phyloP scores from a whole-genome alignment of 1,140 invertebrate genomes.

The Akabosia matsudoensis region DNA sequence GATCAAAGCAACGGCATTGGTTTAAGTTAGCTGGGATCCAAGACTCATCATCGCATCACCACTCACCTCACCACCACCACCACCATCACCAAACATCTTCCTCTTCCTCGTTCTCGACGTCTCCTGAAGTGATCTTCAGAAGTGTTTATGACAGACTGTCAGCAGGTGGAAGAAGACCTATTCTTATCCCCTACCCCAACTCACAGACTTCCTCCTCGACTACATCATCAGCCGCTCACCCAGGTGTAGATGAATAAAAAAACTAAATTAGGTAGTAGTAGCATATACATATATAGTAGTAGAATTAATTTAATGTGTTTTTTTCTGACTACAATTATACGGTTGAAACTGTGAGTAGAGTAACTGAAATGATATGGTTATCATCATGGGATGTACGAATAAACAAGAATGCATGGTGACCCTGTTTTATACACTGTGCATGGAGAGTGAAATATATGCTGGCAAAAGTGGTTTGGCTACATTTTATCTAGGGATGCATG shows the following conservation, averaged over 20 bases:
- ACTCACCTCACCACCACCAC: slow-evolving; percentile 51
- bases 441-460: too few species aligned
- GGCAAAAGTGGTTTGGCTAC: too few species aligned
- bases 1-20: slow-evolving; percentile 48
- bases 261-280: background rate
- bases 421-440: too few species aligned
- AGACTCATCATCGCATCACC: slow-evolving; percentile 26
- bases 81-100: slow-evolving; percentile 50
- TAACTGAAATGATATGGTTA: too few species aligned
- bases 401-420: too few species aligned
- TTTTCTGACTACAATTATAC: too few species aligned
- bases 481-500: too few species aligned
- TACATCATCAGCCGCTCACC: slow-evolving; percentile 23
- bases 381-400: too few species aligned
- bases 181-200: slow-evolving; percentile 46
- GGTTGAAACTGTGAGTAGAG: too few species aligned
- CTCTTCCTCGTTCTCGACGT: slow-evolving; percentile 36
- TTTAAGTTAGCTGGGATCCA: slow-evolving; percentile 36
- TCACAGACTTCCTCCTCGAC: slow-evolving; percentile 28
- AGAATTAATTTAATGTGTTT: background rate
- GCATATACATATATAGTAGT: too few species aligned
- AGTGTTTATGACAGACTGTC: slow-evolving; percentile 48
- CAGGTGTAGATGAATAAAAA: slow-evolving; percentile 29
- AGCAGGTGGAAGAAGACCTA: slow-evolving; percentile 44
- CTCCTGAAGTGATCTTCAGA: slow-evolving; percentile 48